phyloP scores from a whole-genome alignment of 2,113 vertebrate genomes.

The Raphicerus campestris region DNA sequence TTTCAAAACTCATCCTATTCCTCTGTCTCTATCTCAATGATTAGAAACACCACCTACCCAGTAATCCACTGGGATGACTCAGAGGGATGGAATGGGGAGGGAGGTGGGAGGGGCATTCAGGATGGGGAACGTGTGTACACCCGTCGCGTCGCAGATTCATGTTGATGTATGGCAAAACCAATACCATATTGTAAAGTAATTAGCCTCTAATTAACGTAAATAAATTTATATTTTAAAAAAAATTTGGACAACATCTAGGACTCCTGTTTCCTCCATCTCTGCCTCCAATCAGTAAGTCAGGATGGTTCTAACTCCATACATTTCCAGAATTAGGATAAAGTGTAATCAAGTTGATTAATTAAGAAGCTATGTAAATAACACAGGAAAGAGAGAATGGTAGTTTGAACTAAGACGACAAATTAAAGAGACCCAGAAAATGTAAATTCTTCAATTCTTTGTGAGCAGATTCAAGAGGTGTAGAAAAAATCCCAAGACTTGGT shows the following conservation, averaged over 20 bases:
- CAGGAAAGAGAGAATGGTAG: not conserved
- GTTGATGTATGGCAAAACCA: too few species aligned
- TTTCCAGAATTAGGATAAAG: not conserved
- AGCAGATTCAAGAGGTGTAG: not conserved
- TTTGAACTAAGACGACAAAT: not conserved
- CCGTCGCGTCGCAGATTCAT: accelerated
- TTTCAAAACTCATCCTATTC: not conserved
- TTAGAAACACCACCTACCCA: not conserved
- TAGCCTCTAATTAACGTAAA: too few species aligned
- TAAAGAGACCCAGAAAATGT: not conserved
- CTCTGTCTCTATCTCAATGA: not conserved
- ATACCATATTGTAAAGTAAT: too few species aligned
- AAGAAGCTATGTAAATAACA: not conserved
- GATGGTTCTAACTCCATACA: not conserved
- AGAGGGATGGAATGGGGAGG: too few species aligned
- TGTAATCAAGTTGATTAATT: not conserved
- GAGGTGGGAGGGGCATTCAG: too few species aligned
- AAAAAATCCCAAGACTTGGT: not conserved
- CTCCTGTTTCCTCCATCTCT: not conserved
- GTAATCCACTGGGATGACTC: not conserved
- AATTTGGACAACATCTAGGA: not conserved
- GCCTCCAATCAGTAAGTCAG: not conserved
- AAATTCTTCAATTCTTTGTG: not conserved
- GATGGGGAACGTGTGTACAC: too few species aligned
- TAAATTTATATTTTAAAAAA: not conserved